Base-by-base conservation (phyloP, 2,797 vertebrate genomes). In the Kryptopterus vitreolus region DNA sequence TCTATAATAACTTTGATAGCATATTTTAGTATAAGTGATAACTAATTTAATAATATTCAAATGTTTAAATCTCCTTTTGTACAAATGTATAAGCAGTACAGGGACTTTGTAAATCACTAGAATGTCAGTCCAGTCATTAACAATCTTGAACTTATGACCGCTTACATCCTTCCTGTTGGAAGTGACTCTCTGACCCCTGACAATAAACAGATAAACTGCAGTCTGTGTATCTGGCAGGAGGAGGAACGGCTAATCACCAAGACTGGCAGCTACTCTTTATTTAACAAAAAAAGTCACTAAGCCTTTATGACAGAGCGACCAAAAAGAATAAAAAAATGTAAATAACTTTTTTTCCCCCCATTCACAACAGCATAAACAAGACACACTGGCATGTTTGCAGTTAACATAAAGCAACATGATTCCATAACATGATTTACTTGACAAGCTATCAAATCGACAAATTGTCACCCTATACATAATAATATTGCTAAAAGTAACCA, bases 171-270 rank as follows among this genome's bases (percentile, higher is more conserved):
- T 77, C 55, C 72, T 78, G 66, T 77, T 68, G 33, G 61, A 83
- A 83, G 55, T 65, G 31, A 80, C 50, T 29, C 59, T 29, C 29
- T 57, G 63, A 72, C 15, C 57, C 50, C 61, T 35, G 22, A 78
- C 33, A 85, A 73, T 35, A 86, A 81, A 77, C 16, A 69, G 22
- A 79, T 71, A 81, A 74, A 29, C 38, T 78, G 57, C 77, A 29
- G 52, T 31, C 59, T 57, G 69, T 53, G 26, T 4, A 53, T 71
- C 71, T 38, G 62, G 31, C 26, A 68, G 59, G 53, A 63, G 80
- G 71, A 84, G 76, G 38, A 38, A 12, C 31, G 57, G 7, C 29
- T 73, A 57, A 81, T 43, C 33, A 6, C 46, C 46, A 57, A 59
- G 59, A 52, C 46, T 12, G 6, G 16, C 22, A 63, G 33, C 35